Conservation (phyloP, 2,888 invertebrate species). For the Orthosia cruda region DNA sequence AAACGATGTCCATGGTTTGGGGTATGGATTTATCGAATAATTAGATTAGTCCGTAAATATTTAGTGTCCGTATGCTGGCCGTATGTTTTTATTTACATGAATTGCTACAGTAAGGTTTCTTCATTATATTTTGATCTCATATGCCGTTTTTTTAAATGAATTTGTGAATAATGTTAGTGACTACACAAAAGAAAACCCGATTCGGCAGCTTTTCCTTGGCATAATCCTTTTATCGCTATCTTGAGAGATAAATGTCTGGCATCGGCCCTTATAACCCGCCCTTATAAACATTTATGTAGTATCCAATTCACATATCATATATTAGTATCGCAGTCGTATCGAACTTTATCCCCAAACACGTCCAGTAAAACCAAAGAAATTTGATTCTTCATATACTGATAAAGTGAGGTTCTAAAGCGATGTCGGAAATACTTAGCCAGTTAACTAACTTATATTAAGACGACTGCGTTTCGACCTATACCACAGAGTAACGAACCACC, state of each 20-base stretch:
- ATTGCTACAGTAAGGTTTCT: neutral
- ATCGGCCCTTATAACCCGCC: no score
- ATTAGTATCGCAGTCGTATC: neutral
- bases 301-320: neutral
- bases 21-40: neutral
- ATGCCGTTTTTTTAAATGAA: neutral
- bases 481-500: neutral
- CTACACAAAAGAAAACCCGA: no score
- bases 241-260: no score
- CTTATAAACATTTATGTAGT: no score
- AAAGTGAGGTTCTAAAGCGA: neutral
- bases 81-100: neutral
- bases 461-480: conserved; percentile 29
- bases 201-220: no score
- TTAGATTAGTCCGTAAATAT: conserved; percentile 7
- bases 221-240: no score
- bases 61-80: neutral
- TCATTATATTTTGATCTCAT: neutral
- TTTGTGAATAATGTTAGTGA: neutral
- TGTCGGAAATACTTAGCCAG: conserved; percentile 2
- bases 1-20: neutral
- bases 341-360: neutral
- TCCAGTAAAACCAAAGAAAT: neutral
- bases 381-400: neutral
- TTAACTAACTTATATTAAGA: conserved; percentile 41